Evolutionary conservation across 2,113 vertebrate genomes (phyloP).

Genomic region (Tetraodon nigroviridis): DNA sequence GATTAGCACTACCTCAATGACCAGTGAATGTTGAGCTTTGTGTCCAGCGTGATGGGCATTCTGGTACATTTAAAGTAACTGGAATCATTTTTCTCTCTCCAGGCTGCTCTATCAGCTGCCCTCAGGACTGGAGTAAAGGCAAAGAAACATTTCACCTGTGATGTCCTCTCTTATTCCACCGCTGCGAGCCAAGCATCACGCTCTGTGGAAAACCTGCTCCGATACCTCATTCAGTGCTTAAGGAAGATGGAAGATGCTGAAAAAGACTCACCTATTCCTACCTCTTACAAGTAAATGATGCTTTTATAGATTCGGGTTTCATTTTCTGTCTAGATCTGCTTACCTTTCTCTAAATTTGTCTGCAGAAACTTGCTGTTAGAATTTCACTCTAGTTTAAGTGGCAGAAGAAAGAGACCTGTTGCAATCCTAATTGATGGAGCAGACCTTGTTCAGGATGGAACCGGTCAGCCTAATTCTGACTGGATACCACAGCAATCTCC

Average conservation of each 20-base stretch:
- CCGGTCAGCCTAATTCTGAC: constrained; percentile 73
- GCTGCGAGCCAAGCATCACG: constrained; percentile 77
- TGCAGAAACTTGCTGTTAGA: constrained; percentile 77
- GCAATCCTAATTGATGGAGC: constrained; percentile 79
- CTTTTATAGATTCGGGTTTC: background rate
- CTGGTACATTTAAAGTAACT: no score
- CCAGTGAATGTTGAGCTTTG: no score
- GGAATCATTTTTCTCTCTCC: background rate
- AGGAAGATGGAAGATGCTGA: constrained; percentile 48
- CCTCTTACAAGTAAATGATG: constrained; percentile 70
- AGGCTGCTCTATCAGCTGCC: constrained; percentile 72
- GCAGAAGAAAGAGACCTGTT: constrained; percentile 56
- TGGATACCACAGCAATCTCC: constrained; percentile 83
- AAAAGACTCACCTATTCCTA: constrained; percentile 48
- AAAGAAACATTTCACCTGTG: constrained; percentile 36
- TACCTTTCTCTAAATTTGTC: background rate
- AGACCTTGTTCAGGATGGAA: constrained; percentile 68
- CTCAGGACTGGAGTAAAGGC: constrained; percentile 54
- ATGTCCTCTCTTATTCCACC: constrained; percentile 80
- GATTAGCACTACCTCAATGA: no score
- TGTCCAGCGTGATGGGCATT: no score
- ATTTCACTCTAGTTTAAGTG: constrained; percentile 63
- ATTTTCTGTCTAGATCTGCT: background rate
- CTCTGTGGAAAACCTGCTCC: constrained; percentile 72
- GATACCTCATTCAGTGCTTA: constrained; percentile 71